Conservation (phyloP, 2,113 vertebrate genomes). For the Myrmecophaga tridactyla region DNA sequence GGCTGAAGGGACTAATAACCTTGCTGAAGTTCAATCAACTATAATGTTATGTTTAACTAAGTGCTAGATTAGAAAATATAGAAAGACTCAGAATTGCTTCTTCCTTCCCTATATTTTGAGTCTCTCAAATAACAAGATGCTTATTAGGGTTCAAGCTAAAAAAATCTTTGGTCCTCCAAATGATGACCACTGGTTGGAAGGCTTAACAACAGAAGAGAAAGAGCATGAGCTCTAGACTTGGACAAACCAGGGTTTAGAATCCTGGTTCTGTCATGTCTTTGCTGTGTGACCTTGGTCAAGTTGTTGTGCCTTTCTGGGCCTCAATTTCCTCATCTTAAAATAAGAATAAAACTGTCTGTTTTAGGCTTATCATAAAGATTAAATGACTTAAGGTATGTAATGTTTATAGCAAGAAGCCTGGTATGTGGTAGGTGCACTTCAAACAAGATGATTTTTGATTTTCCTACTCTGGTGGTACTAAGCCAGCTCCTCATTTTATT, state of each 20-base stretch:
- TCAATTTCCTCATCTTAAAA: conserved; percentile 53
- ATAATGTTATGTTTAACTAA: background rate
- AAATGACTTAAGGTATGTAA: conserved; percentile 34
- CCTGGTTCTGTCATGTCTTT: conserved; percentile 28
- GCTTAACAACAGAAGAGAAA: background rate
- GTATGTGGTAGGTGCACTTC: background rate
- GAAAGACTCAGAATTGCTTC: conserved; percentile 23
- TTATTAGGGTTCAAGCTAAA: background rate
- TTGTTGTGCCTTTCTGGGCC: background rate
- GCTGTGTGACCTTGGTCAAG: background rate
- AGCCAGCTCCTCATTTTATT: conserved; percentile 65
- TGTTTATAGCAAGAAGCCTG: conserved; percentile 22
- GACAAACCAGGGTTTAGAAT: conserved; percentile 6
- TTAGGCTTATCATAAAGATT: conserved; percentile 8
- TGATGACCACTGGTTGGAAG: background rate
- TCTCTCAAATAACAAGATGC: conserved; percentile 12
- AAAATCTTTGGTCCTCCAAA: conserved; percentile 30
- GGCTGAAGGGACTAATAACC: background rate
- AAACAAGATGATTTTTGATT: conserved; percentile 50
- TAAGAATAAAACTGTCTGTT: conserved; percentile 38
- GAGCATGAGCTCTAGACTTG: background rate
- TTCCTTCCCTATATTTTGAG: background rate
- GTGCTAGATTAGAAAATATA: background rate
- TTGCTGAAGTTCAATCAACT: background rate
- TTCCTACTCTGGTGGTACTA: conserved; percentile 11